phyloP scores from a whole-genome alignment of 2,888 invertebrate species.

The Phyllotreta striolata region DNA sequence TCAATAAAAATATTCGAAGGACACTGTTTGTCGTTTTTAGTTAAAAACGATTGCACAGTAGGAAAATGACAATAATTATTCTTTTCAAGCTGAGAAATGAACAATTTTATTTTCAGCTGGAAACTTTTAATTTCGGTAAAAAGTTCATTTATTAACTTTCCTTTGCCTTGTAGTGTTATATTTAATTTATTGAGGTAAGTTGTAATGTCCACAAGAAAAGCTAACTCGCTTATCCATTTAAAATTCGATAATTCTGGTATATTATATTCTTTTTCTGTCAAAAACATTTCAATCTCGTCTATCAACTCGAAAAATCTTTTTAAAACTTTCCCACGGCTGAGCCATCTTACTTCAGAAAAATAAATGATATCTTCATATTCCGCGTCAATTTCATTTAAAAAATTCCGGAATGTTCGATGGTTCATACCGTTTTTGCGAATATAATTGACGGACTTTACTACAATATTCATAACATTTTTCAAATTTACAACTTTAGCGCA shows the following conservation, averaged over 20 bases:
- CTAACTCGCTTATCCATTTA: conserved; percentile 22
- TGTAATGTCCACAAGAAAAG: conserved; percentile 24
- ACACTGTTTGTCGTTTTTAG: too few relatives aligned
- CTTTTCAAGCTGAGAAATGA: too few relatives aligned
- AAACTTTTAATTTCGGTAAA: too few relatives aligned
- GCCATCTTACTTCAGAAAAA: conserved; percentile 26
- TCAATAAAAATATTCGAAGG: too few relatives aligned
- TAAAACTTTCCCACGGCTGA: conserved; percentile 21
- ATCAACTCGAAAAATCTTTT: conserved; percentile 23
- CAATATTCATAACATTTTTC: conserved; percentile 5
- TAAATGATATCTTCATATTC: conserved; percentile 13
- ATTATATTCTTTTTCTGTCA: conserved; percentile 19
- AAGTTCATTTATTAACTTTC: conserved; percentile 7
- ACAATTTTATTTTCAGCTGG: too few relatives aligned
- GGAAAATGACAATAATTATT: too few relatives aligned
- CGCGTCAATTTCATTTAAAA: too few relatives aligned
- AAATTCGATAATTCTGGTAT: conserved; percentile 20
- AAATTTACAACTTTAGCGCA: conserved; percentile 2
- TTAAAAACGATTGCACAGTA: too few relatives aligned
- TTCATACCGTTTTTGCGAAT: neutral
- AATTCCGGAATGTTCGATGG: conserved; percentile 3
- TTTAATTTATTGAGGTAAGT: conserved; percentile 16
- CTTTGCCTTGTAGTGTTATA: conserved; percentile 20
- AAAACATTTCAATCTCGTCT: conserved; percentile 18
- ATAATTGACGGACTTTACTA: conserved; percentile 2